A percentile compares a stretch with the other conserved stretches of the same genome.
phyloP scores from a whole-genome alignment of 2,888 invertebrate species.

The Chloroclystis v-ata region DNA sequence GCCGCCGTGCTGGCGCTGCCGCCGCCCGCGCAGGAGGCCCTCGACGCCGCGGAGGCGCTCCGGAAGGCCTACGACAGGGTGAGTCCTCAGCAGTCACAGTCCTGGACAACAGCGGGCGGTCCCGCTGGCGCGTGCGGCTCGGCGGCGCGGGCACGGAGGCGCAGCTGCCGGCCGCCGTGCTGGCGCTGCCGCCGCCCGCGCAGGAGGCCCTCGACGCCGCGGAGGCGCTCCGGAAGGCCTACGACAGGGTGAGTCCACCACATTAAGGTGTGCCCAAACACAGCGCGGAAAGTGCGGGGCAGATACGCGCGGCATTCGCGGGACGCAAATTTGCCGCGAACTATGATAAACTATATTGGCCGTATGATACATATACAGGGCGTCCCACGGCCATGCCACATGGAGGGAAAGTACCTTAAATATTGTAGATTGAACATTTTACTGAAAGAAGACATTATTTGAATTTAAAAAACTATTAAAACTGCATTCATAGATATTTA shows the following conservation, averaged over 20 bases:
- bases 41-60: constrained; percentile 89
- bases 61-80: constrained; percentile 90
- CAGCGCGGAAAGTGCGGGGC: no score
- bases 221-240: constrained; percentile 87
- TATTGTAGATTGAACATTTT: no score
- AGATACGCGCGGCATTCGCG: no score
- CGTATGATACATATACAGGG: no score
- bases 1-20: constrained; percentile 96
- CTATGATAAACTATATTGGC: no score
- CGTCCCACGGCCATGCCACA: no score
- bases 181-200: constrained; percentile 96
- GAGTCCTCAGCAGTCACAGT: constrained; percentile 81
- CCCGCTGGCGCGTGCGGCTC: constrained; percentile 85
- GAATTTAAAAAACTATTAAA: no score
- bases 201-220: constrained; percentile 93
- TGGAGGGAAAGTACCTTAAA: no score
- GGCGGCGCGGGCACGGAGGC: constrained; percentile 91
- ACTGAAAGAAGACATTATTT: no score
- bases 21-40: constrained; percentile 95
- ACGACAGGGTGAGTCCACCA: constrained; percentile 81
- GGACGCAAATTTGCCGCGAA: no score
- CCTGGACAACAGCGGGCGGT: constrained; percentile 94
- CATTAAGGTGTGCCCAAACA: no score
- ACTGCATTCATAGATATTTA: no score
- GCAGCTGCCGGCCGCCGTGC: constrained; percentile 94